Percentiles rank a stretch among this genome's conserved stretches.
These are phyloP conservation scores for Sebastes goodei DNA, from an alignment of 2,797 vertebrate genomes.

Conservation along the genomic window DNA sequence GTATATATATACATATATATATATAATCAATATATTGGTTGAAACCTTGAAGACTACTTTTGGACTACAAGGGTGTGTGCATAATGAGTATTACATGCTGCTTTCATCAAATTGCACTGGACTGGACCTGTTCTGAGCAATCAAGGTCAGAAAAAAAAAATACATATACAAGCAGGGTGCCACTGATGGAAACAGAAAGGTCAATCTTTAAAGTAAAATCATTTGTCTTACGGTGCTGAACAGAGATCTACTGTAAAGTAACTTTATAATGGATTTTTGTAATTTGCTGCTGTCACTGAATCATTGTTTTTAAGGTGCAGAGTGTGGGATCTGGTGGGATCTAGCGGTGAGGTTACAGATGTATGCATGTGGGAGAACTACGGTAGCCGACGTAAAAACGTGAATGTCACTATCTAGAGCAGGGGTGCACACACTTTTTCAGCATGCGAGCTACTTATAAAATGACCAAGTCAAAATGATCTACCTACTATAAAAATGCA, in stretches of 20 bases:
- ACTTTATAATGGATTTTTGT: neutral
- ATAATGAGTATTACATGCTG: neutral
- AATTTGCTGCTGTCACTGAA: neutral
- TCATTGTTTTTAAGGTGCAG: too few relatives aligned
- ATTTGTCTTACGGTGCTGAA: neutral
- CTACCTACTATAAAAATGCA: too few relatives aligned
- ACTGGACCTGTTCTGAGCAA: neutral
- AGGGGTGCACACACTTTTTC: too few relatives aligned
- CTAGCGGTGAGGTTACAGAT: neutral
- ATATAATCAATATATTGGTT: neutral
- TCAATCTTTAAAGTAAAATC: too few relatives aligned
- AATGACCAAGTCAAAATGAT: too few relatives aligned
- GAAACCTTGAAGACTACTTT: neutral
- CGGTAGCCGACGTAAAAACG: too few relatives aligned
- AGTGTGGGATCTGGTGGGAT: too few relatives aligned
- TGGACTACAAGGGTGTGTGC: neutral
- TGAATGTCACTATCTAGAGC: fast-evolving
- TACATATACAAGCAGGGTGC: neutral
- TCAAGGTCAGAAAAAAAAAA: neutral
- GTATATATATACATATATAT: too few relatives aligned
- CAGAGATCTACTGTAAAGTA: neutral
- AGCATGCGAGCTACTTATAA: too few relatives aligned
- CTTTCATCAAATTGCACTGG: neutral
- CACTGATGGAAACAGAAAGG: neutral
- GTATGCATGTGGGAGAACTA: too few relatives aligned